Percentiles rank a stretch among this genome's conserved stretches.
phyloP scores from a whole-genome alignment of 1,140 invertebrate genomes.

The Halesus radiatus region DNA sequence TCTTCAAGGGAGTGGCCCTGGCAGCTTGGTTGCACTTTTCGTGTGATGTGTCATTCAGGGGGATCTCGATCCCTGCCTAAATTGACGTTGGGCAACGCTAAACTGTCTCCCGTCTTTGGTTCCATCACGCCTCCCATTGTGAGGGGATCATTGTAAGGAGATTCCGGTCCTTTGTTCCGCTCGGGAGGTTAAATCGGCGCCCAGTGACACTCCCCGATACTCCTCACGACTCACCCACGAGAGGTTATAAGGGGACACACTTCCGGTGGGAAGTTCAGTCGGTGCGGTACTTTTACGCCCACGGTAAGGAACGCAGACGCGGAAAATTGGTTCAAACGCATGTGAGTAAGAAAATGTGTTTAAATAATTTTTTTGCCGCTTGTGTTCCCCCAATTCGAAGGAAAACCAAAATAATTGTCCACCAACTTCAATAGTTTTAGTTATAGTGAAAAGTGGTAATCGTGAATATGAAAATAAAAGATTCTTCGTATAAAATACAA shows the following conservation, averaged over 20 bases:
- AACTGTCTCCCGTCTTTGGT: slow-evolving; percentile 7
- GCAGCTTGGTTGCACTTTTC: no score
- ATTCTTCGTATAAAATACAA: no score
- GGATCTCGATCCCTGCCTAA: slow-evolving; percentile 11
- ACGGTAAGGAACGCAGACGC: not conserved
- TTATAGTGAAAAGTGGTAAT: no score
- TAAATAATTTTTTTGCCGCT: not conserved
- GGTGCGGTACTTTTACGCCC: slow-evolving; percentile 1
- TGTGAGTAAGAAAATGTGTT: slow-evolving; percentile 8
- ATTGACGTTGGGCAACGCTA: not conserved
- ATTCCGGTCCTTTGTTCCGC: slow-evolving; percentile 38
- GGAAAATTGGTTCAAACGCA: not conserved
- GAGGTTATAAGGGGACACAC: slow-evolving; percentile 54
- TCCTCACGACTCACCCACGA: not conserved
- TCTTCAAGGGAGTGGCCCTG: no score
- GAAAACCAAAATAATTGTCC: not conserved
- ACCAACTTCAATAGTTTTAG: no score
- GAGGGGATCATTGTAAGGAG: slow-evolving; percentile 2
- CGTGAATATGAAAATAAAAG: no score
- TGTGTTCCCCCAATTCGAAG: not conserved
- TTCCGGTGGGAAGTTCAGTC: slow-evolving; percentile 53
- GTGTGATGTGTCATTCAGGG: not conserved
- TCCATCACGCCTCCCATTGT: slow-evolving; percentile 30
- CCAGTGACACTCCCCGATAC: not conserved
- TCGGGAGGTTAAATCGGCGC: slow-evolving; percentile 14